A percentile compares a stretch with the other conserved stretches of the same genome.
These are phyloP conservation scores for Muraenolepis orangiensis DNA, from an alignment of 2,797 vertebrate genomes.

Conservation along the genomic window DNA sequence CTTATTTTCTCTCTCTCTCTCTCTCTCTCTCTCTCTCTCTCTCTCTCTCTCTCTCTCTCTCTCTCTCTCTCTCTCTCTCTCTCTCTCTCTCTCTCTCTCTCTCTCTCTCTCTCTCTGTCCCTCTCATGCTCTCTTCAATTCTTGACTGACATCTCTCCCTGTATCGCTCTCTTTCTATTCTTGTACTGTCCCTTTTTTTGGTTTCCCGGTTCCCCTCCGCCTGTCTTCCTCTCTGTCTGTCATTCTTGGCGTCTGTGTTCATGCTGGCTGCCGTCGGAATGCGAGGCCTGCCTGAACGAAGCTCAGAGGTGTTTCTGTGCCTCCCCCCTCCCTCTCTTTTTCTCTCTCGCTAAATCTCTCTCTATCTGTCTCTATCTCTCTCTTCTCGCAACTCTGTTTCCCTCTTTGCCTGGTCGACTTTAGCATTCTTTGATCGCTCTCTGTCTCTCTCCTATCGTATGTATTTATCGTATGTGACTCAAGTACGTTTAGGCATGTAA, in stretches of 20 bases:
- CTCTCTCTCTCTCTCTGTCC: background rate
- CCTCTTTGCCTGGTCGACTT: too few species aligned
- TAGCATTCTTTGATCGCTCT: too few species aligned
- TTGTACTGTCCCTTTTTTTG: background rate
- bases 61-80: background rate
- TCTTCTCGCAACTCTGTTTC: too few species aligned
- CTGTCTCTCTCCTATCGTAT: constrained; percentile 4
- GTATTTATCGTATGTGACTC: background rate
- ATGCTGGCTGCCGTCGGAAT: constrained; percentile 49
- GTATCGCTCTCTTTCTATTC: background rate
- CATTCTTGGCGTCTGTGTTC: constrained; percentile 20
- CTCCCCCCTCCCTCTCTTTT: constrained; percentile 16
- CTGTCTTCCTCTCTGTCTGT: too few species aligned
- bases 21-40: background rate
- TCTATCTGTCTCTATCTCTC: constrained; percentile 13
- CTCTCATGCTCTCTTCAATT: background rate
- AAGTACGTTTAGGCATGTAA: background rate
- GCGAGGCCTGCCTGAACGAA: constrained; percentile 52
- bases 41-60: background rate
- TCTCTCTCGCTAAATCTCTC: constrained; percentile 41
- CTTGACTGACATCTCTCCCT: background rate
- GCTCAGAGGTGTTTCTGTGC: constrained; percentile 32
- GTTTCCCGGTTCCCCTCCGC: constrained; percentile 15
- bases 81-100: background rate
- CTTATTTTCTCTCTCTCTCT: background rate